Conservation (phyloP, 2,888 invertebrate genomes). For the Phorcus lineatus region DNA sequence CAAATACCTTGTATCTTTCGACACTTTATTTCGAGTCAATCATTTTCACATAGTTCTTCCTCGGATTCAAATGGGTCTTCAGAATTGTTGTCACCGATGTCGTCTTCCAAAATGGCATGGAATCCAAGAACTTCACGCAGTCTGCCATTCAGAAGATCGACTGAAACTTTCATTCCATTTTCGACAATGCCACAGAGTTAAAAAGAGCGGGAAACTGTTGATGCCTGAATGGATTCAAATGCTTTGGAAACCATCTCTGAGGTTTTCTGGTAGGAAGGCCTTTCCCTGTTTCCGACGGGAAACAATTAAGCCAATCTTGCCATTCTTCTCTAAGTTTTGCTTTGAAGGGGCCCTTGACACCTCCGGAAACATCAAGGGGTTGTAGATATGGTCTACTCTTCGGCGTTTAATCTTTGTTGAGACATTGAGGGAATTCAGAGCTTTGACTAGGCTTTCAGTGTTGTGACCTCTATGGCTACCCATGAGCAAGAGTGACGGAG, state of each 20-base stretch:
- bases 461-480: neutral
- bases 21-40: no score
- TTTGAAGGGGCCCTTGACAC: neutral
- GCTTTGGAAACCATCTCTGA: neutral
- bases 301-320: neutral
- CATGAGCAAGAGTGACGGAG: neutral
- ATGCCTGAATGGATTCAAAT: neutral
- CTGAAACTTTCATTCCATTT: no score
- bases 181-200: no score
- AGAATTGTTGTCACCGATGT: no score
- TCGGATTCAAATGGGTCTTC: no score
- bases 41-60: no score
- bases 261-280: neutral
- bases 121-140: no score
- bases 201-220: no score
- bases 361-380: neutral
- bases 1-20: no score
- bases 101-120: no score
- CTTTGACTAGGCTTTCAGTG: neutral
- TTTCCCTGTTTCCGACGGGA: neutral
- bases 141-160: no score
- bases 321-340: neutral
- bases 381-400: neutral
- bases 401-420: neutral
- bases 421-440: neutral